Evolutionary conservation across 2,888 invertebrate species (phyloP), one percentile per base, ranked within the genome.

Genomic region (Drosophila helvetica): DNA sequence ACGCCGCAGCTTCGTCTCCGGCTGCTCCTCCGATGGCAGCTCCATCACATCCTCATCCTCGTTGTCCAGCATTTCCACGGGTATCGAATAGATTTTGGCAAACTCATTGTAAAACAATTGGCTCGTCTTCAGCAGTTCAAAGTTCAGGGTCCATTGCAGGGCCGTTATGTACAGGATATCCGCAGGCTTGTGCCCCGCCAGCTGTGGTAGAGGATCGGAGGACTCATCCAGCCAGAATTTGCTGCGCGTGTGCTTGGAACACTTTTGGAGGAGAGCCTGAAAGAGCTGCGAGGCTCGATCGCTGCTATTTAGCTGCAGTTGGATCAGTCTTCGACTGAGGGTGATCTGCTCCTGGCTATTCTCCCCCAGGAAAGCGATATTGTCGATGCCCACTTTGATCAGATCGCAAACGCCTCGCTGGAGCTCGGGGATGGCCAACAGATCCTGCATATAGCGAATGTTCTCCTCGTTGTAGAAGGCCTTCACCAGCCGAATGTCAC

Each of bases 331-430:
- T 4, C 89, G 78, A 65, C 89, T 90, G 22, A 92, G 54, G 0
- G 74, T 68, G 1, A 75, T 66, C 78, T 91, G 91, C 50, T 92
- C 90, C 47, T 85, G 86, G 25, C 66, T 75, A 42, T 88, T 90
- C 52, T 92, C 91, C 17, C 90, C 92, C 46, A 92, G 78, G 74
- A 89, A 90, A 52, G 90, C 88, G 22, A 88, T 86, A 62, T 92
- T 91, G 52, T 91, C 90, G 46, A 92, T 89, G 73, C 91, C 92
- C 58, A 92, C 91, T 67, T 91, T 91, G 46, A 92, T 90, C 33
- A 92, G 83, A 85, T 91, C 90, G 70, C 92, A 92, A 3, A 91
- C 88, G 19, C 83, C 83, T n/a, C 90, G 83, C 42, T 90, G 88
- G 22, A 92, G 63, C 38, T 88, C 88, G 5, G 92, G 91, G 48